Evolutionary conservation across 92 coral and sea anemone species (phyloP).

Genomic region (Bergia puertoricense): DNA sequence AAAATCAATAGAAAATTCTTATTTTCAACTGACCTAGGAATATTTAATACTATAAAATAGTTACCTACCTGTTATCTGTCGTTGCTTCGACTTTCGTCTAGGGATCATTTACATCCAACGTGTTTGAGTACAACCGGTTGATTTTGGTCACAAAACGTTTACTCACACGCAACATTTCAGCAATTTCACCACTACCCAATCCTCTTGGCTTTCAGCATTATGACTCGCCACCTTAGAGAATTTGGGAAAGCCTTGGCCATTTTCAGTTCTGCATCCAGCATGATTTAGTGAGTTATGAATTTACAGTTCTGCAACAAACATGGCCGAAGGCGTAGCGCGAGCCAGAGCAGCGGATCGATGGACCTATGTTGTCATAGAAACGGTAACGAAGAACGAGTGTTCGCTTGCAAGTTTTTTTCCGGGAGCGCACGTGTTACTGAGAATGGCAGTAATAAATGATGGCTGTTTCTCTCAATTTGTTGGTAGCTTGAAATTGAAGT

Average conservation of each 20-base stretch:
- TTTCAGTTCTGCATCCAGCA: neutral
- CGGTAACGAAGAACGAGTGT: neutral
- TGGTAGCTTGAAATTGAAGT: too few relatives aligned
- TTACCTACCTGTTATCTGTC: conserved; percentile 34
- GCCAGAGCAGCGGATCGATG: conserved; percentile 4
- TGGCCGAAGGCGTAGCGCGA: neutral
- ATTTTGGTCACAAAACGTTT: conserved; percentile 21
- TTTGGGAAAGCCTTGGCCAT: conserved; percentile 24
- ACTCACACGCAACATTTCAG: conserved; percentile 7
- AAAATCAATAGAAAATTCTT: conserved; percentile 1
- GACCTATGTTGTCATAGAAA: conserved; percentile 5
- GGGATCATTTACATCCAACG: conserved; percentile 30
- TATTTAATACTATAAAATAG: neutral
- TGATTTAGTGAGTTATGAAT: conserved; percentile 2
- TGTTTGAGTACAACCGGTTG: conserved; percentile 37
- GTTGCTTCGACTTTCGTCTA: conserved; percentile 35
- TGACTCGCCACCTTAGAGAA: conserved; percentile 8
- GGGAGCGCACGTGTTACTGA: conserved; percentile 16
- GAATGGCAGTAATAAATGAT: conserved; percentile 6
- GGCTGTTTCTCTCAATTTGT: too few relatives aligned
- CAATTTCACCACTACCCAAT: conserved; percentile 12
- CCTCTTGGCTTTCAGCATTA: conserved; percentile 21
- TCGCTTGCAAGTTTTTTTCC: neutral
- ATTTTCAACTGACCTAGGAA: neutral
- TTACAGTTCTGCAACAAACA: neutral